Conservation (phyloP, 2,888 invertebrate genomes). For the Coronaproctus castanopsis region DNA sequence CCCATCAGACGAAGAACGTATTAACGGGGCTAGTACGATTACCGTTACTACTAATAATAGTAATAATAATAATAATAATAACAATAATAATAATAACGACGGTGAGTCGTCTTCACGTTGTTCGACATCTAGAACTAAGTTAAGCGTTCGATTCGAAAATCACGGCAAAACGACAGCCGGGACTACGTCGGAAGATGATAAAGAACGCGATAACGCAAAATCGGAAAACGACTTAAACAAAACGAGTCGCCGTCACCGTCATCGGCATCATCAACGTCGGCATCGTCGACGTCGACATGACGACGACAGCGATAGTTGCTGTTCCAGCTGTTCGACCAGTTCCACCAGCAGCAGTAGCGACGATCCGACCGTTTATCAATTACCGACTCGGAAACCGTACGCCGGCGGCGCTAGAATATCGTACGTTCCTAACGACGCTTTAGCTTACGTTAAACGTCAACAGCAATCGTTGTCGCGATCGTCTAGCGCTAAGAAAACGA, state of each 20-base stretch:
- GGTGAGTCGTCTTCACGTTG: slow-evolving; percentile 25
- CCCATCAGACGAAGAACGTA: neutral
- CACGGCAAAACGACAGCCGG: neutral
- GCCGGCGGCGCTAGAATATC: slow-evolving; percentile 77
- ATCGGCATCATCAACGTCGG: neutral
- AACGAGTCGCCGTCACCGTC: too few relatives aligned
- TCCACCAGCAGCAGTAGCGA: slow-evolving; percentile 49
- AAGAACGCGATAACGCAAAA: slow-evolving; percentile 1
- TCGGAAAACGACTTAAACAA: neutral
- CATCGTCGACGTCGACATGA: slow-evolving; percentile 11
- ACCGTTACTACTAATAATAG: slow-evolving; percentile 10
- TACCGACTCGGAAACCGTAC: slow-evolving; percentile 63
- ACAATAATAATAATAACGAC: slow-evolving; percentile 2
- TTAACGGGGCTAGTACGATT: slow-evolving; percentile 9
- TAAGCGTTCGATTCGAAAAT: slow-evolving; percentile 35
- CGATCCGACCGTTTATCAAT: slow-evolving; percentile 66
- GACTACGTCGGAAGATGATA: slow-evolving; percentile 1
- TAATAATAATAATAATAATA: slow-evolving; percentile 4
- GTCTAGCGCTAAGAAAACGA: slow-evolving; percentile 11
- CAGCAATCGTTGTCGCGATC: slow-evolving; percentile 4
- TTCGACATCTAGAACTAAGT: slow-evolving; percentile 25
- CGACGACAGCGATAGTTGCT: slow-evolving; percentile 38
- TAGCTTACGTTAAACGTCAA: slow-evolving; percentile 42
- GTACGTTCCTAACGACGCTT: slow-evolving; percentile 79
- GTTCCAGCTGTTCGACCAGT: slow-evolving; percentile 75